Evolutionary conservation across 1,140 invertebrate species (phyloP).

Genomic region (Sminthurinus signatus): DNA sequence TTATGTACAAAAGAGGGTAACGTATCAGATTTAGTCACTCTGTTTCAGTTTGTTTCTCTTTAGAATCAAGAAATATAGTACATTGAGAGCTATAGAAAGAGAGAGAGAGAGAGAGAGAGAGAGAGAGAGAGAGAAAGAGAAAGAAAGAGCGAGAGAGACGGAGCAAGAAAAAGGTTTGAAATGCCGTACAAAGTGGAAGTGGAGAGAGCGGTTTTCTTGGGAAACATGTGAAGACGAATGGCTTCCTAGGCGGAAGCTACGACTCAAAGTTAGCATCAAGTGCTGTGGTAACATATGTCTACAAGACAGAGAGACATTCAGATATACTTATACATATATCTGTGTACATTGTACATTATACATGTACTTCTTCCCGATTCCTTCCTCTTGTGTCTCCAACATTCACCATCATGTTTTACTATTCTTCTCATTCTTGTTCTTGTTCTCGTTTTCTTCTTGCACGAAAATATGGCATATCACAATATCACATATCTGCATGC

Average conservation of each 20-base stretch:
- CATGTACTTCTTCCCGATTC: conserved; percentile 28
- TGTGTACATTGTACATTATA: too few relatives aligned
- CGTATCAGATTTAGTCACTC: too few relatives aligned
- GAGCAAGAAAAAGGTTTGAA: conserved; percentile 19
- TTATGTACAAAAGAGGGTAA: too few relatives aligned
- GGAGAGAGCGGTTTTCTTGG: conserved; percentile 11
- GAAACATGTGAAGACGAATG: conserved; percentile 31
- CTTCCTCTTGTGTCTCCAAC: not conserved
- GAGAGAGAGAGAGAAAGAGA: too few relatives aligned
- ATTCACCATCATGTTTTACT: not conserved
- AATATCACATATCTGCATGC: too few relatives aligned
- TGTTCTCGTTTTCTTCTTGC: not conserved
- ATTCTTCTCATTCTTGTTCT: not conserved
- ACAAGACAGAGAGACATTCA: too few relatives aligned
- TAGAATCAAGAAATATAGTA: too few relatives aligned
- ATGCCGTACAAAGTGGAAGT: conserved; percentile 1
- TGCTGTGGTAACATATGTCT: conserved; percentile 24
- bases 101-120: too few relatives aligned
- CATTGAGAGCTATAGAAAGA: too few relatives aligned
- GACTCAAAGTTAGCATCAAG: conserved; percentile 34
- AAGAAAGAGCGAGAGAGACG: not conserved
- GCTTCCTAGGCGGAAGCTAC: conserved; percentile 30
- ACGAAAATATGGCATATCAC: too few relatives aligned
- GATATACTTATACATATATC: too few relatives aligned
- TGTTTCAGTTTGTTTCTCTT: too few relatives aligned